Base-by-base conservation (phyloP, 2,797 vertebrate genomes). In the Sarcophilus harrisii region DNA sequence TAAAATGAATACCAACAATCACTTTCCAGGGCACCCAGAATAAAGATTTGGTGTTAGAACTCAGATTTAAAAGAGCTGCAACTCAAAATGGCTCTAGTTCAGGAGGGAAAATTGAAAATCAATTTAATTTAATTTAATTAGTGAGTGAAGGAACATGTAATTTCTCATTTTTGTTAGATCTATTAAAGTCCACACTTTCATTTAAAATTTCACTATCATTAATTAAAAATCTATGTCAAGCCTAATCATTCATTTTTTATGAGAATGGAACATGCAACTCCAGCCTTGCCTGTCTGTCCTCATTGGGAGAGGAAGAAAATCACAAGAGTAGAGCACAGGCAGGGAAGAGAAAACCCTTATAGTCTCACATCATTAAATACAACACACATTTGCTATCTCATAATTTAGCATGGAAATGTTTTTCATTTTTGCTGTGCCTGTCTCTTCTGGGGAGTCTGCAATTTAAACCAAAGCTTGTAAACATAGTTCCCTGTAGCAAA, bases 271-370 rank as follows among this genome's bases (percentile, higher is more conserved):
- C 32, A 45, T 1, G 32, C 55, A 49, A 1, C 21, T 93, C 29
- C 55, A 5, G 73, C 18, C 16, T 89, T 52, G 90, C 45, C 49
- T 21, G 16, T 38, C 89, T 92, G 66, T 92, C 3, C 16, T 94
- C 60, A 59, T 38, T 52, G 45, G 62, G 54, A 95, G 32, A 52
- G 57, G 90, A 95, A 90, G 16, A 66, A 91, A 95, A n/a, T 24
- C 21, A 8, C 32, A 6, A 55, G 28, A 52, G 49, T 57, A 27
- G 55, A 81, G 32, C 45, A 57, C 5, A 18, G 18, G 6, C 73
- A 81, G 9, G 73, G 73, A 81, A 81, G 21, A 81, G 73, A 81
- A 81, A 81, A 27, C 73, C 38, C 38, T 81, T 38, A 81, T 81
- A 81, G 45, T 81, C 73, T 81, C 89, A n/a, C 18, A 38, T 28